Evolutionary conservation across 2,113 vertebrate species (phyloP).

Genomic region (Dermatemys mawii): DNA sequence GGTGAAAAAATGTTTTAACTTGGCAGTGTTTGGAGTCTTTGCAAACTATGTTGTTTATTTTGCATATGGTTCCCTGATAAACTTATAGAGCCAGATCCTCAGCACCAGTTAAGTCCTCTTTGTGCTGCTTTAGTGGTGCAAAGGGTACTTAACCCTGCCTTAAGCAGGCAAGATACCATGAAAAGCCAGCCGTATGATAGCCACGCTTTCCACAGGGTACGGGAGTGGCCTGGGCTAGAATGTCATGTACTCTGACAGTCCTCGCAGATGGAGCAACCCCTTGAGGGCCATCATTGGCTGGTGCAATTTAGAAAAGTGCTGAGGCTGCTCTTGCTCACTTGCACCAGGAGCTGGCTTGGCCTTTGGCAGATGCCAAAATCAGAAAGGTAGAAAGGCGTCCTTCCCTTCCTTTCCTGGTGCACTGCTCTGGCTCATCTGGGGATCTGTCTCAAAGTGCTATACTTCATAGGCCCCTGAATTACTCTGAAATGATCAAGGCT

Average conservation of each 20-base stretch:
- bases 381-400: neutral
- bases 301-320: neutral
- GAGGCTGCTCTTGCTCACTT: neutral
- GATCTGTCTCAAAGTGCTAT: neutral
- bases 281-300: neutral
- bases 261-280: neutral
- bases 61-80: neutral
- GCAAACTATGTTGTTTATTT: neutral
- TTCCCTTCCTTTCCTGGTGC: neutral
- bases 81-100: neutral
- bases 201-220: neutral
- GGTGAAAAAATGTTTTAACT: neutral
- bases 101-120: neutral
- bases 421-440: neutral
- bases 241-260: neutral
- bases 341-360: neutral
- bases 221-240: neutral
- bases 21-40: rapidly evolving
- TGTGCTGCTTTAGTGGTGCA: neutral
- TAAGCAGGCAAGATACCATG: neutral
- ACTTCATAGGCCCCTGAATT: rapidly evolving
- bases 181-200: neutral
- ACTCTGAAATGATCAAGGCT: rapidly evolving
- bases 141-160: neutral
- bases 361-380: rapidly evolving